A percentile compares a stretch with the other conserved stretches of the same genome.
phyloP scores from a whole-genome alignment of 2,888 invertebrate genomes.

The Sipha maydis region DNA sequence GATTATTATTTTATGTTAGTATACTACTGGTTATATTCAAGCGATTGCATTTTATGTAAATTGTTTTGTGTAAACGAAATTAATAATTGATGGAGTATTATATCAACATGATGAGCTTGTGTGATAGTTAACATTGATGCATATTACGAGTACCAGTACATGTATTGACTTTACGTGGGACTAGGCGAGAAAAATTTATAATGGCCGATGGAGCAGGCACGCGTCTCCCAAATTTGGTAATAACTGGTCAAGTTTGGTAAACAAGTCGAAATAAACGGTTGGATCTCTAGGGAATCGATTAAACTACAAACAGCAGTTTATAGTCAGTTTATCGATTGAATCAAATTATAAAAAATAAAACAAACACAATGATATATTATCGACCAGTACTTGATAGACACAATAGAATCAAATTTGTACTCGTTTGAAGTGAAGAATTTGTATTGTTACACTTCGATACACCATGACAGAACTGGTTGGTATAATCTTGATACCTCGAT shows the following conservation, averaged over 20 bases:
- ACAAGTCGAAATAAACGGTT: slow-evolving; percentile 59
- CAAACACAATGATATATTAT: slow-evolving; percentile 35
- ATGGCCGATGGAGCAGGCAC: slow-evolving; percentile 54
- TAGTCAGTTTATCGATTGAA: slow-evolving; percentile 50
- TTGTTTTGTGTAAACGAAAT: not conserved
- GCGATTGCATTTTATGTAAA: not conserved
- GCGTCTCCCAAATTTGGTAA: slow-evolving; percentile 58
- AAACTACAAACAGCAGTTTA: slow-evolving; percentile 42
- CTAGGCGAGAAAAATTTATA: slow-evolving; percentile 58
- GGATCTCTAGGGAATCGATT: slow-evolving; percentile 49
- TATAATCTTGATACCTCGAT: slow-evolving; percentile 8
- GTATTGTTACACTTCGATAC: slow-evolving; percentile 46
- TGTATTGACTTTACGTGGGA: slow-evolving; percentile 3
- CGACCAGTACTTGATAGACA: slow-evolving; percentile 17
- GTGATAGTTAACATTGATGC: not conserved
- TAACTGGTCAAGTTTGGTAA: slow-evolving; percentile 56
- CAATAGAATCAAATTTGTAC: slow-evolving; percentile 47
- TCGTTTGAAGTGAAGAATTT: slow-evolving; percentile 33
- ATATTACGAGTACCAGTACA: slow-evolving; percentile 4
- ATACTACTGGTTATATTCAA: not conserved
- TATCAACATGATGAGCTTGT: not conserved
- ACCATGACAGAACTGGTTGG: slow-evolving; percentile 9
- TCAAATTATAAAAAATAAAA: slow-evolving; percentile 46
- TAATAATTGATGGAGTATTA: not conserved
- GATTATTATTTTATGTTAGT: not conserved